phyloP scores from a whole-genome alignment of 2,113 vertebrate genomes.

The Scytalopus superciliaris region DNA sequence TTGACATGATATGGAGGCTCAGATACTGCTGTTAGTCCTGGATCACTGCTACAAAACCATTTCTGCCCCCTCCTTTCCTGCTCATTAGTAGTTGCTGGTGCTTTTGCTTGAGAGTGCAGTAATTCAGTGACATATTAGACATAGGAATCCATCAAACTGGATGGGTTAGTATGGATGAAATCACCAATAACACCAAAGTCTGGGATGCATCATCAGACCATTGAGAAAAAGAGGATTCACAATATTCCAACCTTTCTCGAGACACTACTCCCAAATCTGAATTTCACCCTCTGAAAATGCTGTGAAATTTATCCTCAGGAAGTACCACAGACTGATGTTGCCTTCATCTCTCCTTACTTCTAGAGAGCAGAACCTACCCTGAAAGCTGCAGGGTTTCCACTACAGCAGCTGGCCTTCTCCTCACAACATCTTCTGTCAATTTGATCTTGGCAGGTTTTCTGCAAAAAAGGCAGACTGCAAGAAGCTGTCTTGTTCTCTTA shows the following conservation, averaged over 20 bases:
- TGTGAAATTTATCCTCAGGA: neutral
- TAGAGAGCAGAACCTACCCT: neutral
- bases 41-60: neutral
- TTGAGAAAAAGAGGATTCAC: neutral
- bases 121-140: neutral
- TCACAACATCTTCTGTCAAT: neutral
- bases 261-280: neutral
- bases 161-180: neutral
- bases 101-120: neutral
- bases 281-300: neutral
- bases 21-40: neutral
- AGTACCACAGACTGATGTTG: neutral
- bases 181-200: neutral
- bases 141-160: neutral
- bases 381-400: neutral
- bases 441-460: slow-evolving; percentile 7
- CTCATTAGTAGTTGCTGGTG: neutral
- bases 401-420: neutral
- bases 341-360: neutral
- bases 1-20: neutral
- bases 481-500: neutral
- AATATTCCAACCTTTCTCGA: neutral
- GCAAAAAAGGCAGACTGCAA: neutral
- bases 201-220: neutral
- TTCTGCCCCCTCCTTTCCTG: neutral